Evolutionary conservation across 2,888 invertebrate species (phyloP).

Genomic region (Dicranocentrus wangi): DNA sequence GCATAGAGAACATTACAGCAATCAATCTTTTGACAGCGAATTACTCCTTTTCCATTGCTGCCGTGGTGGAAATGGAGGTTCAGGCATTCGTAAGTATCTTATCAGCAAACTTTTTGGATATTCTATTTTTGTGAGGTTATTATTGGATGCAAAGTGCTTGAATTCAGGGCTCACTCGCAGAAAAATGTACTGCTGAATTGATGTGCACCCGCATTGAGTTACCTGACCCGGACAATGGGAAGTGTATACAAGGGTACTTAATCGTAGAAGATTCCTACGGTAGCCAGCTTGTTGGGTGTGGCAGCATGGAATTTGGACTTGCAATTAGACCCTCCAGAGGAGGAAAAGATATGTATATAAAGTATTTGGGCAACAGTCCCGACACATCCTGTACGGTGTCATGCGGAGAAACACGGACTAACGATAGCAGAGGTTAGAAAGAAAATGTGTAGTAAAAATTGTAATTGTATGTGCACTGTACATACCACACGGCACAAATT

Average conservation of each 20-base stretch:
- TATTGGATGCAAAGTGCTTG: too few relatives aligned
- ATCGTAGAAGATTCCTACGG: not conserved
- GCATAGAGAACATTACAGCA: not conserved
- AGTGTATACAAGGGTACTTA: not conserved
- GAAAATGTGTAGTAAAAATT: too few relatives aligned
- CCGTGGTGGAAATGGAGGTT: not conserved
- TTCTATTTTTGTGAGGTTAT: not conserved
- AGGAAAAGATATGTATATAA: not conserved
- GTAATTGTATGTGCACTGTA: too few relatives aligned
- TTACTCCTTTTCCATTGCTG: not conserved
- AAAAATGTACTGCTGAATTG: not conserved
- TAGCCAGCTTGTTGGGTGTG: not conserved
- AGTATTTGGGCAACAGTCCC: not conserved
- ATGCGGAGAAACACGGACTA: not conserved
- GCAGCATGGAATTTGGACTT: not conserved
- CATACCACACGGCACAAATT: too few relatives aligned
- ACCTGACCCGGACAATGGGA: not conserved
- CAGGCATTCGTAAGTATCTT: not conserved
- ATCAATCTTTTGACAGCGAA: not conserved
- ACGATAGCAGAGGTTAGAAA: too few relatives aligned
- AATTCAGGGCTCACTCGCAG: not conserved
- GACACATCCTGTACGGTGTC: not conserved
- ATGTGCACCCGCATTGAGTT: not conserved
- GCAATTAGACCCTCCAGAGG: slow-evolving; percentile 6
- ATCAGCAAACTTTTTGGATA: not conserved